Percentiles rank a stretch among this genome's conserved stretches.
These are phyloP conservation scores for Corythornis vintsioides DNA, from an alignment of 2,113 vertebrate genomes.

Conservation along the genomic window DNA sequence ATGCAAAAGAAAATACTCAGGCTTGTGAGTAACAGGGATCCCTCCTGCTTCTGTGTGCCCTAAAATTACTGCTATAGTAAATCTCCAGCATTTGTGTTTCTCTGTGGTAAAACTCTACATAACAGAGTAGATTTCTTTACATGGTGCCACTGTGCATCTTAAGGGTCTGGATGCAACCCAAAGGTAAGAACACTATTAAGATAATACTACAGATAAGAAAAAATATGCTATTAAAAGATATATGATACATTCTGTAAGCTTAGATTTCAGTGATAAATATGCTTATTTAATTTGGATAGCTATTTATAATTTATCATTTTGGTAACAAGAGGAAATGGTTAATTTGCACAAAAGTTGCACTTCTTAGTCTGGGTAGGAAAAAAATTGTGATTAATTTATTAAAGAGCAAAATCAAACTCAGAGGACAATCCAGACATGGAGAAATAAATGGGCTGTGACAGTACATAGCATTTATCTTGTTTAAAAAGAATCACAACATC, in stretches of 20 bases:
- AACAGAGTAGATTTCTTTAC: neutral
- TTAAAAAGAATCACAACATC: slow-evolving; percentile 25
- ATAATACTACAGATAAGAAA: neutral
- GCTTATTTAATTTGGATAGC: slow-evolving; percentile 41
- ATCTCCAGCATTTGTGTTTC: neutral
- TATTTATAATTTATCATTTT: slow-evolving; percentile 54
- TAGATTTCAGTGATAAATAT: slow-evolving; percentile 22
- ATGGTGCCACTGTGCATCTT: neutral
- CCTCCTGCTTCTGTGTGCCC: neutral
- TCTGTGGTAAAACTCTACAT: neutral
- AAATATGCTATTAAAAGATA: slow-evolving; percentile 36
- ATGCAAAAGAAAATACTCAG: neutral
- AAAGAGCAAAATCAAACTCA: slow-evolving; percentile 40
- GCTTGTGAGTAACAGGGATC: neutral
- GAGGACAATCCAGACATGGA: slow-evolving; percentile 13
- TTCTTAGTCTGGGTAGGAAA: slow-evolving; percentile 35
- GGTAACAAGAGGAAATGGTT: slow-evolving; percentile 18
- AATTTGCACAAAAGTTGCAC: slow-evolving; percentile 28
- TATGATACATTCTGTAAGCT: neutral
- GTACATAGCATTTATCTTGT: neutral
- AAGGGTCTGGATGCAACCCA: neutral
- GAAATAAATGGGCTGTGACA: slow-evolving; percentile 37
- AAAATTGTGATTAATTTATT: slow-evolving; percentile 35
- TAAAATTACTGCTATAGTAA: neutral
- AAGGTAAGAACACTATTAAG: neutral